phyloP scores from a whole-genome alignment of 2,888 invertebrate genomes.

The Campoplex capitator region DNA sequence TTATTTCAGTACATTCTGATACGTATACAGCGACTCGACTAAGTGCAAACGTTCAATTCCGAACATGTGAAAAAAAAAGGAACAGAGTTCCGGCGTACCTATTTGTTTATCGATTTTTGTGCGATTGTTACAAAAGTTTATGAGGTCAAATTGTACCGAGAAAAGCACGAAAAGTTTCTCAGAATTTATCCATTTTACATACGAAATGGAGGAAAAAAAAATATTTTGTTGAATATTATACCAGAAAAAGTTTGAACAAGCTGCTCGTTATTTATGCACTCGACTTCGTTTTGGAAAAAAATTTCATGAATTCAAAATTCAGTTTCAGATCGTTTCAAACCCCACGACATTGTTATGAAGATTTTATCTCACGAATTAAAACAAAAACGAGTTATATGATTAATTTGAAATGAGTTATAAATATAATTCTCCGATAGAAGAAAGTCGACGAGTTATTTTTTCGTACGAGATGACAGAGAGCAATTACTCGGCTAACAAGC shows the following conservation, averaged over 20 bases:
- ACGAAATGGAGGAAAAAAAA: not conserved
- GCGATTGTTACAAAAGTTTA: not conserved
- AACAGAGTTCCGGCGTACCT: not conserved
- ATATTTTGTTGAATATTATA: not conserved
- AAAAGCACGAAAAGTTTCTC: not conserved
- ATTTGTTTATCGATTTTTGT: slow-evolving; percentile 13
- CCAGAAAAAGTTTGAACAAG: not conserved
- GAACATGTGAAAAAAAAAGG: not conserved
- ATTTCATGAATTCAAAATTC: not conserved
- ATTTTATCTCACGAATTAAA: not conserved
- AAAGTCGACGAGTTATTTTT: not conserved
- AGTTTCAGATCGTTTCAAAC: not conserved
- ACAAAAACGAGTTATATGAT: not conserved
- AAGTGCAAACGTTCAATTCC: slow-evolving; percentile 10
- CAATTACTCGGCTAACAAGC: slow-evolving; percentile 24
- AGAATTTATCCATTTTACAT: not conserved
- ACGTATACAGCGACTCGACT: not conserved
- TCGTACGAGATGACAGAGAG: not conserved
- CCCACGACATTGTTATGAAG: not conserved
- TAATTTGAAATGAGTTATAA: not conserved
- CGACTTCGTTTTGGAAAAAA: not conserved
- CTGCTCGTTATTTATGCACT: not conserved
- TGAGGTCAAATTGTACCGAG: not conserved
- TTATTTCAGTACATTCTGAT: not conserved
- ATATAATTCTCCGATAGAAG: not conserved